phyloP scores from a whole-genome alignment of 2,113 vertebrate genomes.

The Oncorhynchus kisutch region DNA sequence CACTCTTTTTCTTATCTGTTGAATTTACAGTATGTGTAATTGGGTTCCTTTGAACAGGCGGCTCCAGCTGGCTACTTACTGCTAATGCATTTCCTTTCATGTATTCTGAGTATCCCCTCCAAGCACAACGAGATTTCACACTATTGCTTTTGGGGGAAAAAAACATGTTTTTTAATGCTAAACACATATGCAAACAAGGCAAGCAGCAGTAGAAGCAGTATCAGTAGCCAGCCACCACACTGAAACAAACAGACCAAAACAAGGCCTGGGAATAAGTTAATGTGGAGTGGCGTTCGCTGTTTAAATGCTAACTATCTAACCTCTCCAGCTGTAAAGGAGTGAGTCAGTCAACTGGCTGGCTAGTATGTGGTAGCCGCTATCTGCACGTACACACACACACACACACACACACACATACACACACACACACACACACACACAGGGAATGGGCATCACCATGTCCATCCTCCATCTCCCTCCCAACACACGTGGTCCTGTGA shows the following conservation, averaged over 20 bases:
- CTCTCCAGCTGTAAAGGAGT: background rate
- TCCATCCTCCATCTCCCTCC: no score
- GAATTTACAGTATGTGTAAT: constrained; percentile 10
- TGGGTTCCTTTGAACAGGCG: constrained; percentile 53
- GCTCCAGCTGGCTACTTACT: constrained; percentile 9
- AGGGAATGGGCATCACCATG: background rate
- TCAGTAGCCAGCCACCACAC: constrained; percentile 7
- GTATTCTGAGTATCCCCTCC: constrained; percentile 30
- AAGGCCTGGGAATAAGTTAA: background rate
- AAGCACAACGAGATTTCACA: constrained; percentile 39
- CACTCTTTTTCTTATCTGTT: background rate
- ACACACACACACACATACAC: no score
- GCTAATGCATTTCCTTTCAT: constrained; percentile 43
- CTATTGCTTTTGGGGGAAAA: constrained; percentile 38
- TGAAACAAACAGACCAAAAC: constrained; percentile 5
- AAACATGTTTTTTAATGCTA: constrained; percentile 20
- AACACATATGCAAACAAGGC: constrained; percentile 29
- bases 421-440: no score
- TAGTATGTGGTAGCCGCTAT: background rate
- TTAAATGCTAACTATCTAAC: background rate
- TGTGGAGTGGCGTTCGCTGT: background rate
- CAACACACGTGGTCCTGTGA: constrained; percentile 49
- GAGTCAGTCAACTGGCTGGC: background rate
- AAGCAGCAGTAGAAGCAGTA: constrained; percentile 12
- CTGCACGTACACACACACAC: no score